phyloP scores from a whole-genome alignment of 2,888 invertebrate species.

The Coenonympha arcania region DNA sequence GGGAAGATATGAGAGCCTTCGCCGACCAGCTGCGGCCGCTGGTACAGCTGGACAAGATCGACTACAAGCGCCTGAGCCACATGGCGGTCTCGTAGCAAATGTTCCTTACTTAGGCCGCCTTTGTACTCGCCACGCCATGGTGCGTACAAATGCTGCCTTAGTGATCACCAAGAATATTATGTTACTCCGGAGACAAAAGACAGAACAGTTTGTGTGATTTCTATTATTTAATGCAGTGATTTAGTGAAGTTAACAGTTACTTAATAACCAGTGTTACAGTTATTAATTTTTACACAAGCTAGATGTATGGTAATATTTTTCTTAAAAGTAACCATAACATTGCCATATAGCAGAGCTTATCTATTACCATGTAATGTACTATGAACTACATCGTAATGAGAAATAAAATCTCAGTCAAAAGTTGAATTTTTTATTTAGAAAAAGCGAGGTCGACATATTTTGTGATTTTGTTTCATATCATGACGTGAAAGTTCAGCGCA shows the following conservation, averaged over 20 bases:
- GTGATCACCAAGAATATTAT: no score
- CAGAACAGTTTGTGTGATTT: no score
- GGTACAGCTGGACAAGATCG: conserved; percentile 93
- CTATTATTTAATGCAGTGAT: neutral
- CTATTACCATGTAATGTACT: no score
- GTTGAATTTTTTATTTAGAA: no score
- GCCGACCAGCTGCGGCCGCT: conserved; percentile 94
- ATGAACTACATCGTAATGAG: no score
- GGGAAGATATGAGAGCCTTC: conserved; percentile 95
- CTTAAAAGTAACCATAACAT: no score
- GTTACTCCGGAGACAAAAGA: no score
- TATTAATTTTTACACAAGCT: neutral
- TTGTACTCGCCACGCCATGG: neutral
- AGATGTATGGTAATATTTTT: no score
- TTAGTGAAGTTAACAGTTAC: neutral
- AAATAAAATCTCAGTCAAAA: no score
- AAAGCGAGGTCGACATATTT: no score
- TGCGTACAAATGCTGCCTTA: conserved; percentile 11
- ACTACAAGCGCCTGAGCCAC: conserved; percentile 82
- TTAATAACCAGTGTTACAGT: neutral
- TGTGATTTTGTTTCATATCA: neutral
- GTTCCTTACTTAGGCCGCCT: conserved; percentile 33
- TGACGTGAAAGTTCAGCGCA: conserved; percentile 26
- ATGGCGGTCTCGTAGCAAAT: conserved; percentile 58
- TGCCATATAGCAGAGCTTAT: no score